Evolutionary conservation across 37 sponge, comb jelly and placozoan genomes (phyloP), one percentile per base, ranked within the genome.

Genomic region (Theonella swinhoei): DNA sequence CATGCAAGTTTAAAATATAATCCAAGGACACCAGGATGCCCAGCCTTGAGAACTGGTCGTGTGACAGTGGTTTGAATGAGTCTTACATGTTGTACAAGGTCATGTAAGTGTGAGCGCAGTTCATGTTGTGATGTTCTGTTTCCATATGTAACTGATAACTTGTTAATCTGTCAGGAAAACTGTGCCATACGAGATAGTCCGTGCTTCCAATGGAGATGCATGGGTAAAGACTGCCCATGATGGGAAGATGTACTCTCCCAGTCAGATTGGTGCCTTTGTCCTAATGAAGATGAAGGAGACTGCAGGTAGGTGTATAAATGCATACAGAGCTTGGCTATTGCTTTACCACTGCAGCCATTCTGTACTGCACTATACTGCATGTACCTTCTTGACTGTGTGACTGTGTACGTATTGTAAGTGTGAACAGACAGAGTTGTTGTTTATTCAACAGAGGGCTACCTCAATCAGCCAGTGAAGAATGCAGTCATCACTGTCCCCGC

Each of bases 401-500:
- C 37, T 78, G 66, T 62, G 39, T 78, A 26, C 8, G 65, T 30
- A 19, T 31, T 25, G 32, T 42, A 41, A n/a, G 19, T n/a, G 0
- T 20, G 22, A 39, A 28, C 34, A 31, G 33, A 59, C 9, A 20
- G 11, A n/a, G 0, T 8, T 31, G n/a, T n/a, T n/a, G n/a, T n/a
- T n/a, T n/a, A n/a, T n/a, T n/a, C 62, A 76, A 32, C 88, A 93
- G 97, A 97, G 84, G 72, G 39, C 25, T 99, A 95, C 83, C 87
- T 99, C 0, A 92, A 96, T 11, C 85, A 89, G 71, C 37, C 75
- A 1, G 90, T 97, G 0, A 91, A 93, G 68, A 88, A 95, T 82
- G 97, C 99, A 39, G 99, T 99, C 23, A 74, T 99, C 35, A 99
- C 99, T 38, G 99, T 99, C 0, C 99, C 99, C 20, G 99, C 99